A percentile compares a stretch with the other conserved stretches of the same genome.
Conservation (phyloP, 2,888 invertebrate species). For the Strigamia transsilvanica region DNA sequence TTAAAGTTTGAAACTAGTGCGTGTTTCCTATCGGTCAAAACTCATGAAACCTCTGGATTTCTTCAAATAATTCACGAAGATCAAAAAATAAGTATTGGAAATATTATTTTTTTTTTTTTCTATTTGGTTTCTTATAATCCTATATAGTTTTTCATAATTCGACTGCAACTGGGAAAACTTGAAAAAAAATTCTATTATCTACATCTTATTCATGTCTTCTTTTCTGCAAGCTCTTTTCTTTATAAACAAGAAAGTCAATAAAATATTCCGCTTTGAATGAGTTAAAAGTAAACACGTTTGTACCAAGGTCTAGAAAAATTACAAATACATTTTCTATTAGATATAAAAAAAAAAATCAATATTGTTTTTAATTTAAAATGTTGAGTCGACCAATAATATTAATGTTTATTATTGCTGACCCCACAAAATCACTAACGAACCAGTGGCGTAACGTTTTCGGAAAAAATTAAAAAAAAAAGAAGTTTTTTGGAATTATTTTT, state of each 20-base stretch:
- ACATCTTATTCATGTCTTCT: not conserved
- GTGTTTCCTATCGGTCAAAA: conserved; percentile 1
- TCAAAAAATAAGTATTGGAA: not conserved
- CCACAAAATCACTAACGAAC: not conserved
- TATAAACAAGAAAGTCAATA: not conserved
- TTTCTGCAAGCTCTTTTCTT: not conserved
- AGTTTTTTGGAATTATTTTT: no score
- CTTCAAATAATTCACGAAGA: not conserved
- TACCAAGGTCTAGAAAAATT: not conserved
- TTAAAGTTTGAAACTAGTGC: not conserved
- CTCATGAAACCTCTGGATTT: not conserved
- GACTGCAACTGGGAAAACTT: not conserved
- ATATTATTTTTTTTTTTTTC: not conserved
- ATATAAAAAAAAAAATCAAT: not conserved
- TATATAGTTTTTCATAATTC: conserved; percentile 2
- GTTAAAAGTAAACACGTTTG: not conserved
- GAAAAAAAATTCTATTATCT: not conserved
- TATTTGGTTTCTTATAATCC: not conserved
- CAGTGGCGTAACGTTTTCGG: no score
- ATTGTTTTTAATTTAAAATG: not conserved
- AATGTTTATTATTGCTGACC: not conserved
- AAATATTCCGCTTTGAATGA: not conserved
- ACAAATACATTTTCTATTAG: not conserved
- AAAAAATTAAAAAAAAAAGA: no score
- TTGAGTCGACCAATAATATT: not conserved